Conservation (phyloP, 2,113 vertebrate species). For the Bos taurus region DNA sequence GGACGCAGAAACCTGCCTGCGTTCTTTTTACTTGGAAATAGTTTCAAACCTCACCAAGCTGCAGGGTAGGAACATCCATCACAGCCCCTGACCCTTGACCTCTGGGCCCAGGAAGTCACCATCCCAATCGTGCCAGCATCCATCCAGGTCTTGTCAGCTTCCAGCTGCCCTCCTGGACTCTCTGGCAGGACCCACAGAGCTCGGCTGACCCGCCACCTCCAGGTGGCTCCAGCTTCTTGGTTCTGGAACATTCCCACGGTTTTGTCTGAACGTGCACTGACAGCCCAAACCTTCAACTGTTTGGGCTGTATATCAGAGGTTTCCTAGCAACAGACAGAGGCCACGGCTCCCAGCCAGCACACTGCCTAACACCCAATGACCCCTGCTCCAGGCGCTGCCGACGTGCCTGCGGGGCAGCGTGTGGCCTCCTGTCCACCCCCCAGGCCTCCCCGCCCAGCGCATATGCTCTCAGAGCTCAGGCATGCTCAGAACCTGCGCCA, state of each 20-base stretch:
- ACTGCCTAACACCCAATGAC: not conserved
- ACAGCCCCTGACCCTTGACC: not conserved
- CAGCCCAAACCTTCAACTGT: not conserved
- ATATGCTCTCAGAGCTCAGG: not conserved
- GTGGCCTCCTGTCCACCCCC: no score
- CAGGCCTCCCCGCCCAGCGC: not conserved
- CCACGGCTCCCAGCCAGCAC: not conserved
- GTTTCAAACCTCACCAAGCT: not conserved
- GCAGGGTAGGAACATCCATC: no score
- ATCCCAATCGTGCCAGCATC: not conserved
- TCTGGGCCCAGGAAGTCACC: not conserved
- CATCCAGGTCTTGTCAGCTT: not conserved
- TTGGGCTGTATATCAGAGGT: no score
- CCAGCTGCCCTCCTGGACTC: not conserved
- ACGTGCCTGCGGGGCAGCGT: accelerated
- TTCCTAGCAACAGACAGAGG: not conserved
- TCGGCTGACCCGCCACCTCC: not conserved
- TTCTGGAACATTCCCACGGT: not conserved
- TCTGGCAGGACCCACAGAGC: not conserved
- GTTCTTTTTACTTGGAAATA: no score
- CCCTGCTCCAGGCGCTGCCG: not conserved
- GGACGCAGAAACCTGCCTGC: not conserved
- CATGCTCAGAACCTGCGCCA: not conserved
- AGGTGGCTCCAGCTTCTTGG: not conserved
- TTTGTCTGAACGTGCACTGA: accelerated